A percentile compares a stretch with the other conserved stretches of the same genome.
These are phyloP conservation scores for Picus viridis DNA, from an alignment of 2,797 vertebrate genomes.

Conservation along the genomic window DNA sequence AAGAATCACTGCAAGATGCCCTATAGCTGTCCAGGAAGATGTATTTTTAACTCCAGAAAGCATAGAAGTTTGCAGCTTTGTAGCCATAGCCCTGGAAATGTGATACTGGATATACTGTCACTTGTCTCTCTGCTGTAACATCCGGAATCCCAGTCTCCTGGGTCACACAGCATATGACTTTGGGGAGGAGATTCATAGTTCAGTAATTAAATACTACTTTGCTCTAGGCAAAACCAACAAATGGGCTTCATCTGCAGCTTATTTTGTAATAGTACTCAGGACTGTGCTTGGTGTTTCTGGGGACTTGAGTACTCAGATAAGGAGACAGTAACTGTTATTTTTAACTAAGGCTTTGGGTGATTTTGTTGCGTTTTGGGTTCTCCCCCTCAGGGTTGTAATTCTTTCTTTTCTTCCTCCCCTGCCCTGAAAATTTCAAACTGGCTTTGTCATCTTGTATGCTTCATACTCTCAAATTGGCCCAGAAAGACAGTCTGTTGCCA, in stretches of 20 bases:
- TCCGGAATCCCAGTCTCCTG: conserved; percentile 34
- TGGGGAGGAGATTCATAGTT: conserved; percentile 15
- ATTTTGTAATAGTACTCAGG: conserved; percentile 27
- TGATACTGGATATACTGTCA: not conserved
- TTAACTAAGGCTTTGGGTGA: conserved; percentile 15
- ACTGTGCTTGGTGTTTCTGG: conserved; percentile 27
- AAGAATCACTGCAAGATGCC: not conserved
- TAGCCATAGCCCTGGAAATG: not conserved
- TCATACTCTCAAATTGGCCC: conserved; percentile 60
- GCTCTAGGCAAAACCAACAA: conserved; percentile 56
- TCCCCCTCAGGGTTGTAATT: not conserved
- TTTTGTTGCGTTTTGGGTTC: not conserved
- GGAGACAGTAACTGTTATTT: conserved; percentile 37
- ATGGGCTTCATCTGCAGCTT: conserved; percentile 45
- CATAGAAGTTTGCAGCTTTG: not conserved
- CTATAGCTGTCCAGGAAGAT: not conserved
- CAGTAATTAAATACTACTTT: conserved; percentile 64
- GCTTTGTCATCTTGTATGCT: conserved; percentile 58
- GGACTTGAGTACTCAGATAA: conserved; percentile 11
- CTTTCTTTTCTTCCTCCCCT: not conserved
- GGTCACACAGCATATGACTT: conserved; percentile 10
- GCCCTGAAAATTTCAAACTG: conserved; percentile 56
- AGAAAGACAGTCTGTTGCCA: conserved; percentile 47
- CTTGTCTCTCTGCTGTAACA: not conserved
- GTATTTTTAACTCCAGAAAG: not conserved